Percentiles rank a stretch among this genome's conserved stretches.
phyloP scores from a whole-genome alignment of 30 jellyfish, hydroid and myxozoan genomes.

The Turritopsis rubra region DNA sequence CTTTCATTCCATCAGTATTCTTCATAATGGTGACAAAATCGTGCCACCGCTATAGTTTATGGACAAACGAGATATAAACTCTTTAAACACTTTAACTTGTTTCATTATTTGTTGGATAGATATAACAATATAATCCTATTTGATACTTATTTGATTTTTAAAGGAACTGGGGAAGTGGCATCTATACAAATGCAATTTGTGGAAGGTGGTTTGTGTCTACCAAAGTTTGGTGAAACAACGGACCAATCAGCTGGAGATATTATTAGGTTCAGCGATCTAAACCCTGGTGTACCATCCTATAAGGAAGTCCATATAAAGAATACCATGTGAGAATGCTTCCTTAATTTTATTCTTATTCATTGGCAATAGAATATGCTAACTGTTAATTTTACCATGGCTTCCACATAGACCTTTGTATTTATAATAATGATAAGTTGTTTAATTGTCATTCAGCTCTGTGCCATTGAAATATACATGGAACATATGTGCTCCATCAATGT shows the following conservation, averaged over 20 bases:
- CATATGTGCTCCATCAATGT: background rate
- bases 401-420: no score
- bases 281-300: slow-evolving; percentile 35
- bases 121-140: background rate
- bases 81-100: no score
- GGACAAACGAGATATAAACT: no score
- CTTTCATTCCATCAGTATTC: no score
- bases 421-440: background rate
- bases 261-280: slow-evolving; percentile 32
- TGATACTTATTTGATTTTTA: background rate
- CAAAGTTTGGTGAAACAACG: slow-evolving; percentile 42
- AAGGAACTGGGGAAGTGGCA: slow-evolving; percentile 81
- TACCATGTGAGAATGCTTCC: slow-evolving; percentile 40
- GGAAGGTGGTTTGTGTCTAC: slow-evolving; percentile 56
- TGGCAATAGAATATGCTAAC: background rate
- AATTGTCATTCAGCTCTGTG: background rate
- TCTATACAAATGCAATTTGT: slow-evolving; percentile 43
- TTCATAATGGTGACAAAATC: no score
- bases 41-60: no score
- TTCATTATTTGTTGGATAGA: no score
- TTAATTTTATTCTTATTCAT: background rate
- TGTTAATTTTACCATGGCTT: background rate
- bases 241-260: slow-evolving; percentile 45
- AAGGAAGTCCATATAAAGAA: slow-evolving; percentile 41
- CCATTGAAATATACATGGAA: slow-evolving; percentile 22